Conservation (phyloP, 1,140 invertebrate genomes). For the Camponotus pennsylvanicus region DNA sequence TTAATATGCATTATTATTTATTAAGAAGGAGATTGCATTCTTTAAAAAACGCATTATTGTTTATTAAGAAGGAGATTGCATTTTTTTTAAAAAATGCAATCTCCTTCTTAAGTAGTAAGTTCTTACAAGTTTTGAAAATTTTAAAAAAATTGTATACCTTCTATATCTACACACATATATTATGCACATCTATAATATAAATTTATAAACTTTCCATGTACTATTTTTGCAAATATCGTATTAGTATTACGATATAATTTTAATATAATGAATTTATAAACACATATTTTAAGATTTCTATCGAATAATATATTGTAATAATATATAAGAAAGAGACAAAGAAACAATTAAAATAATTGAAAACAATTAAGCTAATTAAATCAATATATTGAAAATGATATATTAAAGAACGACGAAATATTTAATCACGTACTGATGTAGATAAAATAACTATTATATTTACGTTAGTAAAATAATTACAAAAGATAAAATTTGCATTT, state of each 20-base stretch:
- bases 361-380: constrained; percentile 20
- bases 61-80: too few relatives aligned
- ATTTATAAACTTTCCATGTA: constrained; percentile 4
- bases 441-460: constrained; percentile 17
- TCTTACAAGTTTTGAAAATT: background rate
- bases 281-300: background rate
- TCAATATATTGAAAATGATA: background rate
- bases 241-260: background rate
- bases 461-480: constrained; percentile 12
- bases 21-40: too few relatives aligned
- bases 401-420: constrained; percentile 4
- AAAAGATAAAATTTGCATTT: background rate
- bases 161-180: background rate
- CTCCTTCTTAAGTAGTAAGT: background rate
- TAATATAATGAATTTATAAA: constrained; percentile 10
- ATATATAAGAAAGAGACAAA: background rate
- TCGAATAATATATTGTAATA: background rate
- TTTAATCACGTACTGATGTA: constrained; percentile 1
- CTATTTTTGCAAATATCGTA: background rate
- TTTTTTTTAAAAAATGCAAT: background rate
- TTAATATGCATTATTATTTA: background rate
- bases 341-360: too few relatives aligned
- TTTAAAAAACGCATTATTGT: too few relatives aligned
- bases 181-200: background rate
- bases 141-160: background rate